Base-by-base conservation (phyloP, 2,797 vertebrate species). In the Chromobotia macracanthus region DNA sequence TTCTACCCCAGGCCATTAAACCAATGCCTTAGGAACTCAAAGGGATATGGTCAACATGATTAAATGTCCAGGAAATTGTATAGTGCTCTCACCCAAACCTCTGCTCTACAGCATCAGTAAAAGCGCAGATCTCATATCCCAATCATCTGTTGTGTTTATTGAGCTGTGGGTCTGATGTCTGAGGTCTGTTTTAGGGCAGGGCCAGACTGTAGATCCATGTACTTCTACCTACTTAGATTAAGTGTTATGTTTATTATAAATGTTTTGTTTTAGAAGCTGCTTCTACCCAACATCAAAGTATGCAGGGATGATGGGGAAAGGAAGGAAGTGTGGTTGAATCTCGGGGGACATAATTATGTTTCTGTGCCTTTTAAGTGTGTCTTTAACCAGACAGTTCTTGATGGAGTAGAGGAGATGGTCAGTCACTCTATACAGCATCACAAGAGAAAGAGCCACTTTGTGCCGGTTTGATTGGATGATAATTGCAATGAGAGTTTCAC, bases 361-460 rank as follows among this genome's bases (percentile, higher is more conserved):
- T 55, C 51, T 55, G 50, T 46, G 67, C 63, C 46, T 35, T 51
- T 70, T 81, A 63, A 71, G 61, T 55, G 58, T 51, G 69, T 60
- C 73, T 77, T 65, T 23, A 44, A 56, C 2, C 23, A 72, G 75
- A 66, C 41, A 19, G 31, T 18, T 11, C 11, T 38, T n/a, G 71
- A 82, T 18, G 80, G 77, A 44, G 8, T 41, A 50, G n/a, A 51
- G n/a, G 66, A 28, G 69, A 84, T 53, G 79, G 75, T 86, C 28
- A 51, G 75, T 51, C 18, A 18, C 44, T 63, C 8, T 56, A 53
- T 51, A 51, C 74, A 53, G 31, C 61, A 65, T 65, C 80, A 81
- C 51, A 72, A 10, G 67, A 53, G 19, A 31, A 72, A 72, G 25
- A 2, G 13, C 23, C 58, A 55, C 50, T 70, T 70, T 70, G 28